Evolutionary conservation across 2,888 invertebrate species (phyloP).

Genomic region (Odontocolon sp.): DNA sequence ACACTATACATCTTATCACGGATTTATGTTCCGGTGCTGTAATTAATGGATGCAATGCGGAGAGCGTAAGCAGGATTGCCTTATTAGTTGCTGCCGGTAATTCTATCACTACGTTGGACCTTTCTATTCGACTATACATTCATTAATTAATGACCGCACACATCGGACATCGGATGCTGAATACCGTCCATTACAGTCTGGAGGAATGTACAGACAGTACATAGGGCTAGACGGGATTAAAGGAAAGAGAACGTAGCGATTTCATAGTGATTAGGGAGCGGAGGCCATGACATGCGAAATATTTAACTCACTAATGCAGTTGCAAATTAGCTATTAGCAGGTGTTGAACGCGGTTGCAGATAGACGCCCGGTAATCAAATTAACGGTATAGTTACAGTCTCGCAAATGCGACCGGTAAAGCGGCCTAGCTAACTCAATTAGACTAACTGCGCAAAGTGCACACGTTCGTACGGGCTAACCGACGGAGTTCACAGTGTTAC

Average conservation of each 20-base stretch:
- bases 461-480: conserved; percentile 45
- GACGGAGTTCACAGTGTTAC: conserved; percentile 42
- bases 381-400: conserved; percentile 73
- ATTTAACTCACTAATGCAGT: conserved; percentile 75
- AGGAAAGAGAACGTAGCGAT: conserved; percentile 55
- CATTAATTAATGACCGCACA: too few relatives aligned
- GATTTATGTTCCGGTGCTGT: too few relatives aligned
- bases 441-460: conserved; percentile 71
- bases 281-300: conserved; percentile 63
- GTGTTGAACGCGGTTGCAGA: conserved; percentile 70
- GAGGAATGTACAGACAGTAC: neutral
- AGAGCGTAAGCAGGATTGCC: too few relatives aligned
- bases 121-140: too few relatives aligned
- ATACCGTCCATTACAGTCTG: too few relatives aligned
- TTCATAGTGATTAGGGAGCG: conserved; percentile 68
- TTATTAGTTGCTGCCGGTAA: too few relatives aligned
- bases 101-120: too few relatives aligned
- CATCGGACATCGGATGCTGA: neutral
- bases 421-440: conserved; percentile 69
- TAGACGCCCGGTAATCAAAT: conserved; percentile 72
- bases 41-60: too few relatives aligned
- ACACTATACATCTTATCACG: too few relatives aligned
- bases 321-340: conserved; percentile 76
- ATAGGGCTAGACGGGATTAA: neutral
- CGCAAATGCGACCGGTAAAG: conserved; percentile 61